Conservation (phyloP, 2,113 vertebrate genomes). For the Pangasianodon hypophthalmus region DNA sequence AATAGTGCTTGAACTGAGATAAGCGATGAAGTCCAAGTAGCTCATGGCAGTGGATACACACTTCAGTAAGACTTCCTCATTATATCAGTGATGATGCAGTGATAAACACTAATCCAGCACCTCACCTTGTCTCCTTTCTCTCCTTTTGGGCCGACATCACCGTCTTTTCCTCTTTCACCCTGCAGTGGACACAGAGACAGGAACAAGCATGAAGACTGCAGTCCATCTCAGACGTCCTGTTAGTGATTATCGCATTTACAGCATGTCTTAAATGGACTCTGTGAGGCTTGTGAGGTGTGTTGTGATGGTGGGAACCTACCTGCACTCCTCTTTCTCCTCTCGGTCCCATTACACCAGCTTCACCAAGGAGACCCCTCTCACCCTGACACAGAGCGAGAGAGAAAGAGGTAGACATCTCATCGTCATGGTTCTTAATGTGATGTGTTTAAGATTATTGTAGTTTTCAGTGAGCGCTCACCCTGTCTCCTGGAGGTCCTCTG, state of each 20-base stretch:
- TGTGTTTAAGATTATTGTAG: neutral
- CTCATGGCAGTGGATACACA: neutral
- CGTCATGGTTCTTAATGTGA: neutral
- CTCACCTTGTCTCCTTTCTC: constrained; percentile 78
- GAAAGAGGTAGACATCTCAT: neutral
- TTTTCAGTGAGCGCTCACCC: constrained; percentile 61
- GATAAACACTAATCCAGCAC: neutral
- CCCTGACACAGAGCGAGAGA: constrained; percentile 63
- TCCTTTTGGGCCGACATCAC: constrained; percentile 70
- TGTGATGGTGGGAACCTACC: neutral
- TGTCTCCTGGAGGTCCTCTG: constrained; percentile 73
- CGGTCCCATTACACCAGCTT: constrained; percentile 63
- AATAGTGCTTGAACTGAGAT: neutral
- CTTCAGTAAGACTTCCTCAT: neutral
- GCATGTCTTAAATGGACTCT: neutral
- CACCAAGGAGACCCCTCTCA: constrained; percentile 68
- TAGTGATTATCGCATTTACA: neutral
- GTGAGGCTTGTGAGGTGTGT: neutral
- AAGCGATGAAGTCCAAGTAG: neutral
- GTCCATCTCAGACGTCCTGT: neutral
- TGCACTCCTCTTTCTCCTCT: constrained; percentile 70
- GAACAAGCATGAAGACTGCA: neutral
- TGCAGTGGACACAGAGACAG: constrained; percentile 40
- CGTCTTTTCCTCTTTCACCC: constrained; percentile 74
- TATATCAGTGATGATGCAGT: neutral